Evolutionary conservation across 2,888 invertebrate genomes (phyloP).

Genomic region (Hyppa rectilinea): DNA sequence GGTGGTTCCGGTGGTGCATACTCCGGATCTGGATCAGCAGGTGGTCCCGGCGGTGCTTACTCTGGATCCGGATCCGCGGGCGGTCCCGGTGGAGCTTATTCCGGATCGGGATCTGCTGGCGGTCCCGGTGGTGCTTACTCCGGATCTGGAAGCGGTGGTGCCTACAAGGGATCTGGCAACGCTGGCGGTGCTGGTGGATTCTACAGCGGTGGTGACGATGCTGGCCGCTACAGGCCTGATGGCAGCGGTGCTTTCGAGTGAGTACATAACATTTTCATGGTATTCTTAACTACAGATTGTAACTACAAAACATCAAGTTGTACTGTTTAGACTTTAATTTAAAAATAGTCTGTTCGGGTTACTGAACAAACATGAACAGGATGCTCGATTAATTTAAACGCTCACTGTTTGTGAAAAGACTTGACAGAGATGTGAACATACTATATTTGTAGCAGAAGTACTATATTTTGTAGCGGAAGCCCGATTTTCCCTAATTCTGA

Average conservation of each 20-base stretch:
- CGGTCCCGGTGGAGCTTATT: slow-evolving; percentile 71
- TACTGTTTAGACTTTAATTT: neutral
- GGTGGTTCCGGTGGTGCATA: slow-evolving; percentile 82
- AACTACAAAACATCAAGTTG: neutral
- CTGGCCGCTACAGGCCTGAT: slow-evolving; percentile 74
- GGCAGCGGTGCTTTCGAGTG: slow-evolving; percentile 69
- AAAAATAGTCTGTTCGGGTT: neutral
- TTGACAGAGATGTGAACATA: too few relatives aligned
- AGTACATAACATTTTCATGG: slow-evolving; percentile 28
- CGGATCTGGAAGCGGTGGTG: slow-evolving; percentile 67
- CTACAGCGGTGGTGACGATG: slow-evolving; percentile 68
- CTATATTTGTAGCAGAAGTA: neutral
- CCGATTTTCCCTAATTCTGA: neutral
- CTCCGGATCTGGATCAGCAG: slow-evolving; percentile 70
- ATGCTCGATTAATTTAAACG: neutral
- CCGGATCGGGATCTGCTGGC: slow-evolving; percentile 65
- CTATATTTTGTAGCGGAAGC: neutral
- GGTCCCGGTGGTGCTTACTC: slow-evolving; percentile 62
- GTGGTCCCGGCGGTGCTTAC: slow-evolving; percentile 72
- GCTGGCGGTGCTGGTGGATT: slow-evolving; percentile 58
- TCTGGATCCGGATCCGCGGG: slow-evolving; percentile 72
- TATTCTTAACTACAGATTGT: neutral
- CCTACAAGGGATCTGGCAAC: slow-evolving; percentile 59
- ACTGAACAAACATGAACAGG: neutral
- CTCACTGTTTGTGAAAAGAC: neutral